Evolutionary conservation across 2,888 invertebrate genomes (phyloP).

Genomic region (Drosophila prolongata): DNA sequence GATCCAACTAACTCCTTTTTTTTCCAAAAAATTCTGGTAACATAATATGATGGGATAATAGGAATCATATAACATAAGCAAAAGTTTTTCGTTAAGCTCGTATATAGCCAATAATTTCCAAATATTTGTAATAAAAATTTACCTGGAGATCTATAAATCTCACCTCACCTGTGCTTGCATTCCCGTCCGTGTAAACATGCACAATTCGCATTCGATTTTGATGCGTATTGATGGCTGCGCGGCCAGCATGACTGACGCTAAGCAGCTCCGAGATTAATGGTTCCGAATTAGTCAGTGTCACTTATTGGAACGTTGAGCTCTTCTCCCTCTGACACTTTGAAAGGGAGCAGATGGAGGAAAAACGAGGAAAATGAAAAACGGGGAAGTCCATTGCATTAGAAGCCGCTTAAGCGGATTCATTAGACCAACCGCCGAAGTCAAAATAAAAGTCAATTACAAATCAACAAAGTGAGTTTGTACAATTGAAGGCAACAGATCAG

Average conservation of each 20-base stretch:
- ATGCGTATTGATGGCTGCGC: conserved; percentile 71
- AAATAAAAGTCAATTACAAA: conserved; percentile 67
- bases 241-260: conserved; percentile 62
- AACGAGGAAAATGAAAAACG: background rate
- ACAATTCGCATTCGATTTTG: conserved; percentile 52
- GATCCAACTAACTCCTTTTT: no score
- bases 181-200: conserved; percentile 23
- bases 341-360: background rate
- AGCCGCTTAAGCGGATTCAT: conserved; percentile 44
- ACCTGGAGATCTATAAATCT: background rate
- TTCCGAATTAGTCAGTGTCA: conserved; percentile 76
- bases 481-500: conserved; percentile 57
- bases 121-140: background rate
- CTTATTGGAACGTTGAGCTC: conserved; percentile 57
- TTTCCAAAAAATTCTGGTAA: no score
- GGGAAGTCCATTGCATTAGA: conserved; percentile 19
- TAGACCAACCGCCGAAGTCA: conserved; percentile 52
- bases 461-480: conserved; percentile 49
- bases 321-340: conserved; percentile 18
- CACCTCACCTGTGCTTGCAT: conserved; percentile 5
- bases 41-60: no score
- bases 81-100: no score
- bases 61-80: no score
- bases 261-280: conserved; percentile 75
- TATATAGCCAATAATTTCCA: no score